Conservation (phyloP, 2,888 invertebrate genomes). For the Congeria kusceri region DNA sequence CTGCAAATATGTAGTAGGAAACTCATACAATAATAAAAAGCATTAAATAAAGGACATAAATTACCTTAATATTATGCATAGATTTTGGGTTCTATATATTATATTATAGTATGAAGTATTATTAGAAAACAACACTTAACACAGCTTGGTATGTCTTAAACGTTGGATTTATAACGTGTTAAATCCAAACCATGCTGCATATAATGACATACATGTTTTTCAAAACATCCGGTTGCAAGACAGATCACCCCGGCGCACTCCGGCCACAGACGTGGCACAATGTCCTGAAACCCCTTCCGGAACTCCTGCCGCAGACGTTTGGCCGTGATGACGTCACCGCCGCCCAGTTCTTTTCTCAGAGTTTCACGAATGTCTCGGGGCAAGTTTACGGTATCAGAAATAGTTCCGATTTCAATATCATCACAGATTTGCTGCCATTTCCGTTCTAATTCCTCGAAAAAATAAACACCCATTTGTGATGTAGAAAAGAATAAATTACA, state of each 20-base stretch:
- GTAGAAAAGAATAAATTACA: conserved; percentile 54
- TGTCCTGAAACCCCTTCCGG: conserved; percentile 42
- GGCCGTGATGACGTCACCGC: conserved; percentile 34
- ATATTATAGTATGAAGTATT: no score
- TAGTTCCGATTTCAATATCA: conserved; percentile 55
- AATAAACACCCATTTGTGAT: conserved; percentile 40
- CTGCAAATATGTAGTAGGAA: no score
- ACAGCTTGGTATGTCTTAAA: no score
- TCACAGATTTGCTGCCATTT: conserved; percentile 53
- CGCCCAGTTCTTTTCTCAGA: conserved; percentile 18
- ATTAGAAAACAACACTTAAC: no score
- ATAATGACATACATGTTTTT: conserved; percentile 44
- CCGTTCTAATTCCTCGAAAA: conserved; percentile 55
- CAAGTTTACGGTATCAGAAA: conserved; percentile 27
- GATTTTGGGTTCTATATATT: no score
- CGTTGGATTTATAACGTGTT: no score
- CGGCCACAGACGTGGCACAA: conserved; percentile 59
- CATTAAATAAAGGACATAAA: no score
- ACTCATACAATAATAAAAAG: no score
- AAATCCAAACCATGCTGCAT: no score
- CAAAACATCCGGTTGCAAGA: conserved; percentile 54
- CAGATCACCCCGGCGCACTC: conserved; percentile 50
- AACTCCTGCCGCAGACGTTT: conserved; percentile 49
- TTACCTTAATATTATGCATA: no score
- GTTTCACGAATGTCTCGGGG: conserved; percentile 10